These are phyloP conservation scores for Herpetotheres cachinnans DNA, from an alignment of 2,113 vertebrate species.

Conservation along the genomic window DNA sequence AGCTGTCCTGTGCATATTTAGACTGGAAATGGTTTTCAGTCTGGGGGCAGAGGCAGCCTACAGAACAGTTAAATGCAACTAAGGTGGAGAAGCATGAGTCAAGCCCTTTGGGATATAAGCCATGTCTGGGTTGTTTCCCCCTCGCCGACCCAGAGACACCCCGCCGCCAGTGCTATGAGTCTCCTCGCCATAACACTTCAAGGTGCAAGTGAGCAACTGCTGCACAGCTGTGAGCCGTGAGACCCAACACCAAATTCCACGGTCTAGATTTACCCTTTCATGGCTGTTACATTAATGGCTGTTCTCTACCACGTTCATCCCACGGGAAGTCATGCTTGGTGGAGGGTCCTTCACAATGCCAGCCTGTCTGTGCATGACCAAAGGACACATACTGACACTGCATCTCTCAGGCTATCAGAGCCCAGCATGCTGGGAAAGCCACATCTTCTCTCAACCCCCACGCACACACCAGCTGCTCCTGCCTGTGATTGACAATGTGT, in stretches of 20 bases:
- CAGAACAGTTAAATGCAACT: fast-evolving
- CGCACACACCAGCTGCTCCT: slow-evolving; percentile 27
- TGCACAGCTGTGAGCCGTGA: background rate
- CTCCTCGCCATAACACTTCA: background rate
- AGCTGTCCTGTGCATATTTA: background rate
- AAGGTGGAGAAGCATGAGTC: background rate
- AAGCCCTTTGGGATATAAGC: background rate
- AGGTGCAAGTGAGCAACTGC: background rate
- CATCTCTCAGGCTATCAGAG: background rate
- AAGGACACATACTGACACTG: background rate
- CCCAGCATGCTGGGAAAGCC: slow-evolving; percentile 15
- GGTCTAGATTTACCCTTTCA: background rate
- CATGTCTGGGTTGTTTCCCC: background rate
- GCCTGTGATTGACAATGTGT: background rate
- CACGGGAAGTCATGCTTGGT: background rate
- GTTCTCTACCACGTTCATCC: background rate
- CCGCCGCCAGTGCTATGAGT: fast-evolving
- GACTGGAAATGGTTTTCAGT: background rate
- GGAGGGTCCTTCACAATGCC: background rate
- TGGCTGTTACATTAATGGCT: background rate
- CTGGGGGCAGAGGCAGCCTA: background rate
- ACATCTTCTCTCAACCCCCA: background rate
- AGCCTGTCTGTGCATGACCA: background rate
- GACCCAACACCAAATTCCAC: background rate
- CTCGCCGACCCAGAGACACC: background rate